Percentiles rank a stretch among this genome's conserved stretches.
phyloP scores from a whole-genome alignment of 2,113 vertebrate species.

The Ginglymostoma cirratum region DNA sequence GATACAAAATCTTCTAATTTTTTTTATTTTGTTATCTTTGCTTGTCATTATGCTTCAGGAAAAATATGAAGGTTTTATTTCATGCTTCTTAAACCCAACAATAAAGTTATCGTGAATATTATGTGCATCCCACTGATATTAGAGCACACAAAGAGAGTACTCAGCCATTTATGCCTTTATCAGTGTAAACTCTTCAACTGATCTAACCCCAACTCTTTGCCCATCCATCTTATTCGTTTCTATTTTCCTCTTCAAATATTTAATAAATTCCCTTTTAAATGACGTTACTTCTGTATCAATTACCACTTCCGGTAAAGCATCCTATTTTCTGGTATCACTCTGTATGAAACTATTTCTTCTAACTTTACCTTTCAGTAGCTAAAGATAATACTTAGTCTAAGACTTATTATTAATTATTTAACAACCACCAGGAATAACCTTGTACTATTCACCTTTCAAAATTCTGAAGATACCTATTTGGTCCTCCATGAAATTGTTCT shows the following conservation, averaged over 20 bases:
- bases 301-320: not conserved
- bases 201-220: not conserved
- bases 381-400: not conserved
- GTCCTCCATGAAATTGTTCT: not conserved
- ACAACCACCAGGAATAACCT: not conserved
- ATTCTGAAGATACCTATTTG: not conserved
- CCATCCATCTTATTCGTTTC: not conserved
- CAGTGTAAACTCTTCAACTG: constrained; percentile 15
- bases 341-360: not conserved
- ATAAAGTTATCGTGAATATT: not conserved
- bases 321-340: not conserved
- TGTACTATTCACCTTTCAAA: not conserved
- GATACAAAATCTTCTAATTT: not conserved
- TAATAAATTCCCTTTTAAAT: not conserved
- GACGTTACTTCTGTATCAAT: not conserved
- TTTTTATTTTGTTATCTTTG: not conserved
- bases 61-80: not conserved
- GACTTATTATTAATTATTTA: not conserved
- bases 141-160: not conserved
- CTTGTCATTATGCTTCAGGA: not conserved
- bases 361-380: not conserved
- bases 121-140: not conserved
- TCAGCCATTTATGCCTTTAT: not conserved
- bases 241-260: not conserved
- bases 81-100: not conserved